Evolutionary conservation across 2,113 vertebrate genomes (phyloP).

Genomic region (Heterocephalus glaber): DNA sequence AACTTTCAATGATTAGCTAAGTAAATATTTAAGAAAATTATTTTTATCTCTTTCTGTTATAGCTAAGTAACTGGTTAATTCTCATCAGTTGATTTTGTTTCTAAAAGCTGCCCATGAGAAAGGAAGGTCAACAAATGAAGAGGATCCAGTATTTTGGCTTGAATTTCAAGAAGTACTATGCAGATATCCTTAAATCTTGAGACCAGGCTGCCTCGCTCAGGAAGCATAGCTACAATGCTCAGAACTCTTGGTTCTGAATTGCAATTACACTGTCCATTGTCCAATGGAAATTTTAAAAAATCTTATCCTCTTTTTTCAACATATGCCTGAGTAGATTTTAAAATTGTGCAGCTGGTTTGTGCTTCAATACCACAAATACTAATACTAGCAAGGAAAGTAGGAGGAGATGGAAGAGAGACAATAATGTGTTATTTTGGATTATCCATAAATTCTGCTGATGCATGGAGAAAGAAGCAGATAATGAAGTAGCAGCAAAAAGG

Average conservation of each 20-base stretch:
- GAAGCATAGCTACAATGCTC: accelerated
- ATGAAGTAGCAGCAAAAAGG: background rate
- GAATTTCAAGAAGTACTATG: background rate
- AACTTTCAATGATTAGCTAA: conserved; percentile 9
- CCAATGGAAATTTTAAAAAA: background rate
- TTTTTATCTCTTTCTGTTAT: conserved; percentile 48
- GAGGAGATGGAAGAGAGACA: background rate
- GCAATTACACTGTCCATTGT: background rate
- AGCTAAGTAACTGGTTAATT: conserved; percentile 10
- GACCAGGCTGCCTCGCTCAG: background rate
- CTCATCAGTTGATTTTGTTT: conserved; percentile 35
- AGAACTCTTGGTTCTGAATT: background rate
- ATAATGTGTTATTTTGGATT: background rate
- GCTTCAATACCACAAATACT: background rate
- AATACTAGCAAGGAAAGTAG: too few relatives aligned
- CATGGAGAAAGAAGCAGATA: background rate
- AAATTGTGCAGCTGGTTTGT: background rate
- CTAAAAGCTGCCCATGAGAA: conserved; percentile 22
- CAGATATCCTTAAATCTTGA: background rate
- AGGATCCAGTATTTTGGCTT: background rate
- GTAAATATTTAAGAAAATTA: conserved; percentile 45
- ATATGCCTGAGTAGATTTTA: background rate
- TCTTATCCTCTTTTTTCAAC: background rate
- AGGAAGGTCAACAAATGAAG: background rate
- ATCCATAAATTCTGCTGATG: accelerated